A percentile compares a stretch with the other conserved stretches of the same genome.
phyloP scores from a whole-genome alignment of 2,797 vertebrate species.

The Philypnodon macrostomus region DNA sequence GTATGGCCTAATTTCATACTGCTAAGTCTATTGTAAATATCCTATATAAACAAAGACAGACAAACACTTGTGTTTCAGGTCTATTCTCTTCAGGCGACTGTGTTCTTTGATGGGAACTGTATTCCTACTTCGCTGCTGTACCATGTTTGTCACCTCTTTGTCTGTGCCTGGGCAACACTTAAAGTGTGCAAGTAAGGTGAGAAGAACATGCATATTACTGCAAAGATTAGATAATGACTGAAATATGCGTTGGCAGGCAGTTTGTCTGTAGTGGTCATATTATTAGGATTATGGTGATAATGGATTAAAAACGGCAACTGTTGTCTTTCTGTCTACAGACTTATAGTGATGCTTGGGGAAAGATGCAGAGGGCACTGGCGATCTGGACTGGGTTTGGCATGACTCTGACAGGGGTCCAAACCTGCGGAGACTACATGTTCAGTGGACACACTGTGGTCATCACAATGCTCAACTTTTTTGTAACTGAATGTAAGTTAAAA shows the following conservation, averaged over 20 bases:
- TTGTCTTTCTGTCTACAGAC: slow-evolving; percentile 69
- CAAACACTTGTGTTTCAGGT: slow-evolving; percentile 68
- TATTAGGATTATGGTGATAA: not conserved
- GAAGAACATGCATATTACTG: not conserved
- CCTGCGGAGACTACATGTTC: slow-evolving; percentile 99
- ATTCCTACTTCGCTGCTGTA: slow-evolving; percentile 93
- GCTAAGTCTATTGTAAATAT: not conserved
- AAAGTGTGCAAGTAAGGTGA: slow-evolving; percentile 97
- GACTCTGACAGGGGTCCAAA: slow-evolving; percentile 96
- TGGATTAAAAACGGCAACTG: slow-evolving; percentile 4
- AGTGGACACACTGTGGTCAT: slow-evolving; percentile 97
- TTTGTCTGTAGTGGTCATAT: not conserved
- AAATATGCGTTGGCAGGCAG: not conserved
- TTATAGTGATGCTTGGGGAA: slow-evolving; percentile 93
- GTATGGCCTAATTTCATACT: slow-evolving; percentile 59
- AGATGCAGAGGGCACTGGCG: slow-evolving; percentile 90
- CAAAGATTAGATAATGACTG: slow-evolving; percentile 7
- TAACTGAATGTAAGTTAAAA: slow-evolving; percentile 91
- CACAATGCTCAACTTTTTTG: slow-evolving; percentile 98
- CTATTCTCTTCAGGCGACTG: slow-evolving; percentile 90
- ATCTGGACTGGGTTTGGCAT: slow-evolving; percentile 99
- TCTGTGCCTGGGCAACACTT: slow-evolving; percentile 97
- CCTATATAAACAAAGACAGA: no score
- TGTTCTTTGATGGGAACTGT: slow-evolving; percentile 99
- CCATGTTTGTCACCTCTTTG: slow-evolving; percentile 98